Evolutionary conservation across 2,888 invertebrate species (phyloP).

Genomic region (Rotaria sp.): DNA sequence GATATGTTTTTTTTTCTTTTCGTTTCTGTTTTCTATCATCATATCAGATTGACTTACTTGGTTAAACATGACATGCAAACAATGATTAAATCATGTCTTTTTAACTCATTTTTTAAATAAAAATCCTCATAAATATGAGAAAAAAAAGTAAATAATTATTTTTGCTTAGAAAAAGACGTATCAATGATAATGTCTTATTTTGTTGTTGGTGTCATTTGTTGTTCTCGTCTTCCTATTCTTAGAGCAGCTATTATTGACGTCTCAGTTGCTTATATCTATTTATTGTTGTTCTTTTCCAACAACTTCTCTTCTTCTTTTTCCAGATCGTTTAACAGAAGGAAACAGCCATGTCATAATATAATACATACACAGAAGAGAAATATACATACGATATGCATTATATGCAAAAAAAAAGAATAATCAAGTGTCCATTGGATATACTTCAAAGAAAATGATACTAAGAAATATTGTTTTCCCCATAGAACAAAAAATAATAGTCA

Average conservation of each 20-base stretch:
- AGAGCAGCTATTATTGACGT: background rate
- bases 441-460: background rate
- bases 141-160: too few species aligned
- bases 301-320: background rate
- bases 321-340: background rate
- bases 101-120: background rate
- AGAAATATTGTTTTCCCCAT: background rate
- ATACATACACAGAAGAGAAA: background rate
- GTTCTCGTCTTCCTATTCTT: background rate
- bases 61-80: background rate
- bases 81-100: background rate
- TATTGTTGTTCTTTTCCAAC: background rate
- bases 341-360: background rate
- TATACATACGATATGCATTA: background rate
- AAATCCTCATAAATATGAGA: background rate
- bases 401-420: background rate
- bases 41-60: background rate
- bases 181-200: too few species aligned
- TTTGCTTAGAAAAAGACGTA: too few species aligned
- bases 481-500: background rate
- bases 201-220: too few species aligned
- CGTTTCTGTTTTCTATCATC: background rate
- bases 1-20: background rate
- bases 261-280: background rate
- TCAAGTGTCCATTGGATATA: background rate